Evolutionary conservation across 2,797 vertebrate genomes (phyloP).

Genomic region (Eospalax fontanierii): DNA sequence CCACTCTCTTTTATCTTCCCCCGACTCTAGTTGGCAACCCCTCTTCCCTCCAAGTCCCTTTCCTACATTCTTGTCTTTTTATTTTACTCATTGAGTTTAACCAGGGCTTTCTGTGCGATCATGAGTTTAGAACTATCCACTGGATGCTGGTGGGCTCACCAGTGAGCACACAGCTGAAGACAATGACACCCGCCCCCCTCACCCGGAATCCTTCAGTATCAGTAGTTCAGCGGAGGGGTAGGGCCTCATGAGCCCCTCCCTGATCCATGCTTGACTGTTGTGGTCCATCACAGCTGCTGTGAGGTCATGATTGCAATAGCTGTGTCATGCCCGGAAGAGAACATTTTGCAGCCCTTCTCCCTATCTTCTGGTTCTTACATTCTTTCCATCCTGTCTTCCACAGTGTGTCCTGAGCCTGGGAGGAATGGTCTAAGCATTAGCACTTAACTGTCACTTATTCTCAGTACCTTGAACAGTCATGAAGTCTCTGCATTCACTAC

Average conservation of each 20-base stretch:
- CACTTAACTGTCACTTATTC: background rate
- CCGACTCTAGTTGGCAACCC: no score
- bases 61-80: background rate
- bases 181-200: background rate
- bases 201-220: background rate
- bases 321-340: background rate
- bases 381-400: background rate
- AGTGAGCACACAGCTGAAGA: background rate
- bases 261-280: background rate
- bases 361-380: background rate
- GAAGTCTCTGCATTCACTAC: background rate
- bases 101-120: background rate
- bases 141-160: background rate
- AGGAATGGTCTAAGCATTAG: background rate
- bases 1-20: background rate
- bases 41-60: background rate
- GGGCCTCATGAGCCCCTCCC: background rate
- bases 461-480: no score
- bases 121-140: background rate
- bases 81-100: background rate
- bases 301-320: background rate
- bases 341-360: background rate
- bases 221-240: background rate
- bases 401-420: background rate
- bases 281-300: background rate